Evolutionary conservation across 2,113 vertebrate genomes (phyloP), one percentile per base, ranked within the genome.

Genomic region (Struthidea cinerea): DNA sequence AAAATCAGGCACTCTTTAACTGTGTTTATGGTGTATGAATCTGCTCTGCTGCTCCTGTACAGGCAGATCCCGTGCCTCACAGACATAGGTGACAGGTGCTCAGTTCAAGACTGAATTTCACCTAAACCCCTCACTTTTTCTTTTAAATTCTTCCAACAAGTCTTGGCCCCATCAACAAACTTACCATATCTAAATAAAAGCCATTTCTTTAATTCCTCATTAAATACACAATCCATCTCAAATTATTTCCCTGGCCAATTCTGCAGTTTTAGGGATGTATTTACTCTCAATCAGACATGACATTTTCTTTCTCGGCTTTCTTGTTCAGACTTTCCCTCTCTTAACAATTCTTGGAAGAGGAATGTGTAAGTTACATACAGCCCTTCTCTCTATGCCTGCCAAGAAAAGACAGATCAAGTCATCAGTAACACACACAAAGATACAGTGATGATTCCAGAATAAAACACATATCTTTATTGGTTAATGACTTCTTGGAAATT

Each of bases 401-500:
- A 91, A 87, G 55, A 65, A 83, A 88, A 78, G 30, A 55, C 16
- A 94, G 69, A 80, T 92, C 83, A 84, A 93, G 64, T 63, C 76
- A 75, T 92, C 33, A 59, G 35, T 73, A 77, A 74, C 26, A 70
- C 35, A 42, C 41, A 75, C 23, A 85, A 82, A 83, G 55, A 86
- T 27, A 44, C 6, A 68, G 26, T 3, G 1, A 50, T 55, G 37
- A 77, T 74, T 91, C 47, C 71, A 86, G 59, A 81, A 64, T 63
- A 86, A 87, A 93, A 84, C 30, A 84, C 17, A 11, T 55, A 53
- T 71, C 79, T 86, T 86, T 35, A 56, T 15, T 89, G 46, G 39
- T 37, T 96, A 96, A 90, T 53, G 68, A 63, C 16, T 94, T 91
- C 84, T 90, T 88, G 82, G 75, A 90, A 91, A 88, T 77, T 61